Evolutionary conservation across 2,113 vertebrate genomes (phyloP), one percentile per base, ranked within the genome.

Genomic region (Illadopsis cleaveri): DNA sequence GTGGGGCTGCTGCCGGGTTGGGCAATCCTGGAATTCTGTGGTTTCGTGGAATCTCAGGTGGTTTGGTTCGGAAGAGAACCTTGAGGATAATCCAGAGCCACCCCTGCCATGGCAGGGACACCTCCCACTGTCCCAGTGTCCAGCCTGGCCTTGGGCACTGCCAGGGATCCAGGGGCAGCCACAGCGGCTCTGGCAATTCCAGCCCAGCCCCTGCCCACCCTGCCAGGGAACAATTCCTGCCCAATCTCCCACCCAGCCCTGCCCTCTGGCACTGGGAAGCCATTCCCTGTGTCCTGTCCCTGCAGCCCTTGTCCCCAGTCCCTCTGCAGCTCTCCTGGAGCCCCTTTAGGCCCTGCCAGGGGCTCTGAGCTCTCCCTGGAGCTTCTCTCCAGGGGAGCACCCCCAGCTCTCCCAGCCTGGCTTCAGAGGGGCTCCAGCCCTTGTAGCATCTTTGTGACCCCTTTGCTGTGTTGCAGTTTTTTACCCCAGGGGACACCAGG

Each of bases 21-120:
- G 69, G 20, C 31, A 24, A 10, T 51, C 15, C 5, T 48, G 60
- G 24, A 23, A 2, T 48, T 35, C 51, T 30, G 37, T 13, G 60
- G 0, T 35, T 35, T 30, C 0, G 0, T 57, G 58, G 38, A 5
- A 15, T n/a, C n/a, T 47, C 27, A 8, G 33, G 5, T 33, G 69
- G 5, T 14, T 44, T 20, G 44, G 37, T 5, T 48, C 2, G 4
- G 51, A 37, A 73, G 37, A n/a, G 58, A 15, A 65, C 3, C 19
- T 28, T 12, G 31, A 16, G 12, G 4, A 5, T 9, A 8, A 27
- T 22, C 15, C 15, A 20, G 6, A 2, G 2, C 2, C 35, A n/a
- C 3, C 30, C 15, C 9, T 4, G 28, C 40, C 48, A 1, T 23
- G 48, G 19, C 58, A 73, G 77, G 15, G 68, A 24, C 68, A 4